These are phyloP conservation scores for Temnothorax longispinosus DNA, from an alignment of 1,140 invertebrate species.

Conservation along the genomic window DNA sequence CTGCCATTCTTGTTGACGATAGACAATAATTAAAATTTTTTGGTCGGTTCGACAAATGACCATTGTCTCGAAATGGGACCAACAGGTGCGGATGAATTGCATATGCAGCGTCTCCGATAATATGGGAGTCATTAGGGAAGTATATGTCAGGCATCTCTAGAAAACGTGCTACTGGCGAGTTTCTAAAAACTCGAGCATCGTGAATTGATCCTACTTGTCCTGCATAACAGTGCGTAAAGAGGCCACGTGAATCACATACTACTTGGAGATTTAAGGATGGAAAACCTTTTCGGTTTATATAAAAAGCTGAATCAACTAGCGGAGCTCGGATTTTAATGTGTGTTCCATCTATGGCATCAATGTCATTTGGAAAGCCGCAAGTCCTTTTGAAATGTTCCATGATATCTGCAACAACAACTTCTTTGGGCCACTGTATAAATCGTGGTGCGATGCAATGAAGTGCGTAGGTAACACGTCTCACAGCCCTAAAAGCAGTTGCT, in stretches of 20 bases:
- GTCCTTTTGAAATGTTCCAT: neutral
- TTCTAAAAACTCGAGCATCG: neutral
- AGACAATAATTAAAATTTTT: constrained; percentile 8
- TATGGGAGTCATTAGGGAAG: neutral
- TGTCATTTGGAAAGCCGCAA: neutral
- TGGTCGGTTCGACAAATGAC: neutral
- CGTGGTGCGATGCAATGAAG: neutral
- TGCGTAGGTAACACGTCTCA: neutral
- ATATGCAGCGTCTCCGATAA: neutral
- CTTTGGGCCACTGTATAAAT: neutral
- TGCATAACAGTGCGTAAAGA: neutral
- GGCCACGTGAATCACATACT: neutral
- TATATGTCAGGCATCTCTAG: neutral
- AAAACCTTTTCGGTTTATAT: neutral
- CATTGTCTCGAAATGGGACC: neutral
- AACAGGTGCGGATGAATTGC: neutral
- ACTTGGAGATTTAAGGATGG: neutral
- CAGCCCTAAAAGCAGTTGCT: neutral
- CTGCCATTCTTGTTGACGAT: neutral
- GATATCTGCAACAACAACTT: neutral
- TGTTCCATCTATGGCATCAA: neutral
- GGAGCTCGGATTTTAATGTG: neutral
- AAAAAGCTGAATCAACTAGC: neutral
- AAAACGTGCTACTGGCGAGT: neutral
- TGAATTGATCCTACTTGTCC: neutral